Evolutionary conservation across 2,797 vertebrate species (phyloP).

Genomic region (Acanthopagrus latus): DNA sequence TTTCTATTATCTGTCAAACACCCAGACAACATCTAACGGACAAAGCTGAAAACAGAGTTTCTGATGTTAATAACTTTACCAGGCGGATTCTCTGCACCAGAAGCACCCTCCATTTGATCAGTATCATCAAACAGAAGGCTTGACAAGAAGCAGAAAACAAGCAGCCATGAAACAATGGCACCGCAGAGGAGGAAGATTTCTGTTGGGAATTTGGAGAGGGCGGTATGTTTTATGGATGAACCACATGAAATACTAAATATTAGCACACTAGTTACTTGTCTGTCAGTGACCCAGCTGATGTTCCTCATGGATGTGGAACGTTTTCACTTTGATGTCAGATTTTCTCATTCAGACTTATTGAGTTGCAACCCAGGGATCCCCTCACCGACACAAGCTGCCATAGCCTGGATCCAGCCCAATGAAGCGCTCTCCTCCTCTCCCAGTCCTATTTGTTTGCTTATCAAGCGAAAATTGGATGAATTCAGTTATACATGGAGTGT

Average conservation of each 20-base stretch:
- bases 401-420: background rate
- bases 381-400: background rate
- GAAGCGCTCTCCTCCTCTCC: background rate
- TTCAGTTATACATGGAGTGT: background rate
- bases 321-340: constrained; percentile 27
- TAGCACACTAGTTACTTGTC: constrained; percentile 19
- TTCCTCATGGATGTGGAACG: constrained; percentile 6
- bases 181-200: constrained; percentile 1
- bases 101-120: constrained; percentile 31
- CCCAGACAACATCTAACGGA: background rate
- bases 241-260: constrained; percentile 25
- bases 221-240: constrained; percentile 32
- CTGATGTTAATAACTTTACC: constrained; percentile 19
- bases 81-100: constrained; percentile 4
- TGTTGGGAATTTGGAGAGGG: constrained; percentile 11
- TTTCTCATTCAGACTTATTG: constrained; percentile 12
- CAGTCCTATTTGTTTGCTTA: background rate
- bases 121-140: constrained; percentile 11
- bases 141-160: constrained; percentile 21
- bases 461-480: background rate
- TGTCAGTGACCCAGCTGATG: constrained; percentile 27
- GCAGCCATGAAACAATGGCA: background rate
- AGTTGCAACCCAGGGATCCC: background rate
- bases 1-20: background rate
- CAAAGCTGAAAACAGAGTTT: background rate